Evolutionary conservation across 2,113 vertebrate genomes (phyloP).

Genomic region (Serinus canaria): DNA sequence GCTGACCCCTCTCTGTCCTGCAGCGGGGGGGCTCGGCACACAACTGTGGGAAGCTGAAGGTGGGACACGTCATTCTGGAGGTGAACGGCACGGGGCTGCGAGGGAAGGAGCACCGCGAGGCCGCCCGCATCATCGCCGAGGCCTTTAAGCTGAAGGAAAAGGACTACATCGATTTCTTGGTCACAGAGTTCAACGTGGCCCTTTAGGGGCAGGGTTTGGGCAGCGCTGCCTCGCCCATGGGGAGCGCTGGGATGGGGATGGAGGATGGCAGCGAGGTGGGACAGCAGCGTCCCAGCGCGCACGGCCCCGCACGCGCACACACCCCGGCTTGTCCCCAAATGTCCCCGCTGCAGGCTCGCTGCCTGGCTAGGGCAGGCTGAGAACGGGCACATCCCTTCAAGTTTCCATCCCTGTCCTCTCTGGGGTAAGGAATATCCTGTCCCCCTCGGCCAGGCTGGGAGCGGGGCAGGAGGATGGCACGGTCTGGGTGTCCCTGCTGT

Average conservation of each 20-base stretch:
- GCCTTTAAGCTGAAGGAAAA: constrained; percentile 96
- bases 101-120: constrained; percentile 91
- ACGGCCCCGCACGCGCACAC: background rate
- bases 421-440: background rate
- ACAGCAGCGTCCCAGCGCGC: background rate
- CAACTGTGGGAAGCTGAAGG: constrained; percentile 93
- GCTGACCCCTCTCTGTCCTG: background rate
- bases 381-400: background rate
- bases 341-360: background rate
- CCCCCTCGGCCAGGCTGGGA: background rate
- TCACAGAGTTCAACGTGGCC: constrained; percentile 95
- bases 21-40: constrained; percentile 95
- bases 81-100: constrained; percentile 87
- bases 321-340: background rate
- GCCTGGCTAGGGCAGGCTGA: background rate
- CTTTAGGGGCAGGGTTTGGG: constrained; percentile 72
- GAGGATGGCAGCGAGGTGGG: background rate
- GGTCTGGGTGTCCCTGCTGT: background rate
- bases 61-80: constrained; percentile 96
- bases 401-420: background rate
- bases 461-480: accelerated
- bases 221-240: background rate
- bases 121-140: constrained; percentile 92
- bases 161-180: constrained; percentile 92
- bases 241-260: accelerated